Conservation (phyloP, 1,140 invertebrate species). For the Uloborus diversus region DNA sequence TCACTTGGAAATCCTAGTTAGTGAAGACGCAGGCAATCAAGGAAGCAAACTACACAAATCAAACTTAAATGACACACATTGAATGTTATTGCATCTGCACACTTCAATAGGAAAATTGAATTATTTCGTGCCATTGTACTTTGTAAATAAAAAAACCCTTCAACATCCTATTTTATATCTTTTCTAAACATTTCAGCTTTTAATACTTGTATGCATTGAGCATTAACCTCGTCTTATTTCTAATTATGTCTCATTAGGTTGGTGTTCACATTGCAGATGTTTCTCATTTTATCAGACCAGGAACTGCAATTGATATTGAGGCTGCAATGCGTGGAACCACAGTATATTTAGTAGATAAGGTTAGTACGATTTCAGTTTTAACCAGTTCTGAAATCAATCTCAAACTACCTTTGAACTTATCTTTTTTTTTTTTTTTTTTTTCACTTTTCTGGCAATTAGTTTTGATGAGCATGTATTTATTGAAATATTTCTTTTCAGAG, state of each 20-base stretch:
- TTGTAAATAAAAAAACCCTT: too few species aligned
- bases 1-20: too few species aligned
- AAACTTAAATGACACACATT: too few species aligned
- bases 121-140: too few species aligned
- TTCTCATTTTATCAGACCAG: slow-evolving; percentile 89
- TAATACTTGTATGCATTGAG: not conserved
- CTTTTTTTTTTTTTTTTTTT: not conserved
- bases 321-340: slow-evolving; percentile 85
- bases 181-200: too few species aligned
- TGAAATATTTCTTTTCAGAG: slow-evolving; percentile 58
- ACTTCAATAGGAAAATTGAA: too few species aligned
- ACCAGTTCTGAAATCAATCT: not conserved
- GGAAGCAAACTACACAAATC: too few species aligned
- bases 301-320: slow-evolving; percentile 87
- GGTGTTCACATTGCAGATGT: slow-evolving; percentile 96
- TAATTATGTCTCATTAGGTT: slow-evolving; percentile 66
- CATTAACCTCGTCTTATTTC: not conserved
- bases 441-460: not conserved
- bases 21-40: too few species aligned
- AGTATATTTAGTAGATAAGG: slow-evolving; percentile 88
- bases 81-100: too few species aligned
- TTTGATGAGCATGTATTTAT: not conserved
- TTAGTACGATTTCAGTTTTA: slow-evolving; percentile 68
- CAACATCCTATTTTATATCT: too few species aligned
- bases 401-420: not conserved